Base-by-base conservation (phyloP, 2,113 vertebrate genomes). In the Aramus guarauna region DNA sequence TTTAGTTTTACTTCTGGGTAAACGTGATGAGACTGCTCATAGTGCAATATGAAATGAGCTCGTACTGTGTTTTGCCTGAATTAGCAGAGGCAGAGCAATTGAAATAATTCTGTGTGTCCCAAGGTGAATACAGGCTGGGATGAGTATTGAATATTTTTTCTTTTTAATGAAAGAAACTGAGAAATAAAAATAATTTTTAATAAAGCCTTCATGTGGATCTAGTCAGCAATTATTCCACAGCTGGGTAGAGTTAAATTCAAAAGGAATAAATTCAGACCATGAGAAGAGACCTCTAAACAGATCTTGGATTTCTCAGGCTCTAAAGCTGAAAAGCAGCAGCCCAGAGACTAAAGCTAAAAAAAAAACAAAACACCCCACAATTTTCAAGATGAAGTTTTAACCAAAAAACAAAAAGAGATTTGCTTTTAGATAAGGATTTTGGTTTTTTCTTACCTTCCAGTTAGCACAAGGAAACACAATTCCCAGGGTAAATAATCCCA, bases 401-500 rank as follows among this genome's bases (percentile, higher is more conserved):
- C 23, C 12, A 41, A 90, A 63, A 37, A 76, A 2, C 10, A 53
- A 11, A 3, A 37, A 26, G 36, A 72, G 8, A 30, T 58, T 73
- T 95, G 74, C 15, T 48, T 75, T 72, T 24, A 52, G 26, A 63
- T 30, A 9, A n/a, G 4, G 14, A 13, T 36, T 32, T 23, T 39
- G 64, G 63, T 18, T 45, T 32, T 12, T 52, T 5, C 96, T 98
- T 98, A 99, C 99, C 98, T 99, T 98, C 97, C 98, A 98, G 89
- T 98, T 99, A 72, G 97, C 97, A 67, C 98, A 99, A 66, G 99
- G 99, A 88, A 99, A 99, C 63, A 99, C 6, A 58, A 99, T 98
- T 73, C 99, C 99, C 52, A 99, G 78, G 19, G 98, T 98, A 91
- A 99, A 99, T 52, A 99, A 93, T 9, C 99, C 99, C 64, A 99